Evolutionary conservation across 2,113 vertebrate genomes (phyloP).

Genomic region (Triplophysa tibetana): DNA sequence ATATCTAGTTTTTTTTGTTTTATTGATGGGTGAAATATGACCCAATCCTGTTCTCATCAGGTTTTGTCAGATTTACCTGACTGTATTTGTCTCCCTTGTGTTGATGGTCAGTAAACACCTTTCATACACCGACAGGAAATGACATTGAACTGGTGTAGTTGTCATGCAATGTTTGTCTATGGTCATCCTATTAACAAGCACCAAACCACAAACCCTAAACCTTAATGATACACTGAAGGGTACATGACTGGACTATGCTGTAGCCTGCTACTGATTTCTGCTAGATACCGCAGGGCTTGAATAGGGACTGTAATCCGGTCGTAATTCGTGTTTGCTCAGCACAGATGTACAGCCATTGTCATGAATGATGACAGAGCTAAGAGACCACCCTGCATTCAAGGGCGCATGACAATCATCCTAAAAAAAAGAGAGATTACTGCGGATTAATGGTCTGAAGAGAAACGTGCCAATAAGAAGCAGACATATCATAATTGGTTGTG

Average conservation of each 20-base stretch:
- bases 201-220: conserved; percentile 20
- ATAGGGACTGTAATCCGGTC: conserved; percentile 46
- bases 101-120: conserved; percentile 7
- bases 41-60: background rate
- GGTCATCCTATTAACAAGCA: conserved; percentile 19
- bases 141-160: conserved; percentile 29
- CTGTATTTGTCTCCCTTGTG: background rate
- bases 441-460: conserved; percentile 35
- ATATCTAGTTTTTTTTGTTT: background rate
- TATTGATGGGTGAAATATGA: background rate
- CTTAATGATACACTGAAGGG: conserved; percentile 10
- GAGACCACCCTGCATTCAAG: conserved; percentile 31
- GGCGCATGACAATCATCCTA: conserved; percentile 24
- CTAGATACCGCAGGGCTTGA: conserved; percentile 26
- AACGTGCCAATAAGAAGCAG: conserved; percentile 5
- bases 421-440: conserved; percentile 40
- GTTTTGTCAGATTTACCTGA: background rate
- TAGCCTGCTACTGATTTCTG: conserved; percentile 37
- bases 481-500: background rate
- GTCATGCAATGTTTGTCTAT: conserved; percentile 42
- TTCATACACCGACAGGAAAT: conserved; percentile 7
- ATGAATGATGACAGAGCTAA: conserved; percentile 22
- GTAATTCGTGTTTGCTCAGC: conserved; percentile 41
- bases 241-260: background rate
- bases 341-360: conserved; percentile 49